These are phyloP conservation scores for Sylvia atricapilla DNA, from an alignment of 2,113 vertebrate genomes.

Conservation along the genomic window DNA sequence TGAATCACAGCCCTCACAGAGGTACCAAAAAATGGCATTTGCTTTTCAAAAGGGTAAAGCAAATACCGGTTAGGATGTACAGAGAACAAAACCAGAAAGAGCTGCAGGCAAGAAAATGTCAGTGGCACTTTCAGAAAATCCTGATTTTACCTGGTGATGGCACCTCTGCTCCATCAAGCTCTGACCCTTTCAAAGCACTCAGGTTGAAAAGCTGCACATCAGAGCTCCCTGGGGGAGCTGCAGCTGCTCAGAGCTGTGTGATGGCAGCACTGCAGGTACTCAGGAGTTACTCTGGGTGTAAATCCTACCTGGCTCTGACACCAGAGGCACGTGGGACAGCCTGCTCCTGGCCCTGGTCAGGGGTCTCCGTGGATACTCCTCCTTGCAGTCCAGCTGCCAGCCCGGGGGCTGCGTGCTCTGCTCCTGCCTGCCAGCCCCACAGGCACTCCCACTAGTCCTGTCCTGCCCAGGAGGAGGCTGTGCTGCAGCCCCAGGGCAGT, in stretches of 20 bases:
- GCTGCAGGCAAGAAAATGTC: neutral
- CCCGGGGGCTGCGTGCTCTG: constrained; percentile 57
- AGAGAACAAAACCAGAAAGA: neutral
- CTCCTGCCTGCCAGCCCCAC: constrained; percentile 63
- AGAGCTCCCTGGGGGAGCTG: neutral
- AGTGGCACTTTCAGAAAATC: neutral
- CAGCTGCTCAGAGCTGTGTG: neutral
- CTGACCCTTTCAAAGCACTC: neutral
- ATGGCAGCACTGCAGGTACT: neutral
- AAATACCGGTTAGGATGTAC: neutral
- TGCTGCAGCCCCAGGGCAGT: constrained; percentile 50
- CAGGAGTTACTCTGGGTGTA: neutral
- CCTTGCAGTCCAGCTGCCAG: constrained; percentile 64
- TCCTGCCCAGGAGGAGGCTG: constrained; percentile 31
- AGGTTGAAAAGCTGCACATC: neutral
- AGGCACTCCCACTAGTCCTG: constrained; percentile 74
- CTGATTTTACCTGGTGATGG: neutral
- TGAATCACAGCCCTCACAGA: constrained; percentile 20
- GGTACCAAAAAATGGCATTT: neutral
- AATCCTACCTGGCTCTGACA: constrained; percentile 88
- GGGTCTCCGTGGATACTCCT: constrained; percentile 85
- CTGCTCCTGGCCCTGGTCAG: constrained; percentile 91
- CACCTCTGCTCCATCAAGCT: neutral
- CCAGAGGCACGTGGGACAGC: constrained; percentile 83
- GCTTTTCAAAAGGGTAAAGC: neutral